A percentile compares a stretch with the other conserved stretches of the same genome.
These are phyloP conservation scores for Limenitis camilla DNA, from an alignment of 2,888 invertebrate genomes.

Conservation along the genomic window DNA sequence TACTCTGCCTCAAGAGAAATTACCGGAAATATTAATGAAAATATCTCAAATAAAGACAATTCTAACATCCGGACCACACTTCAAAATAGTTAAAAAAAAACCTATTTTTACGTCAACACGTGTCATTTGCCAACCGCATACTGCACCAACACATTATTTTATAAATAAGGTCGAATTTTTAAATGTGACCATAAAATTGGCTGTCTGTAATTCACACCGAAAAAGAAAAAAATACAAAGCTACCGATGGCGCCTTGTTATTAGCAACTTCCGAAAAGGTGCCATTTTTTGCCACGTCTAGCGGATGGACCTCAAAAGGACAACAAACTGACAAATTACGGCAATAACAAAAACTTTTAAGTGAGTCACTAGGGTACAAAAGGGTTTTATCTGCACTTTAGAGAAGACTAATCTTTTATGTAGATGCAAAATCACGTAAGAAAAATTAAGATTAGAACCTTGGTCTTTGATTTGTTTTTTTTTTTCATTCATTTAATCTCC, in stretches of 20 bases:
- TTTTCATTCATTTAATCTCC: too few relatives aligned
- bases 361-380: conserved; percentile 42
- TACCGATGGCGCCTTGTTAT: conserved; percentile 69
- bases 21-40: too few relatives aligned
- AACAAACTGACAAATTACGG: conserved; percentile 67
- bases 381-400: conserved; percentile 35
- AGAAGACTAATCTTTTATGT: not conserved
- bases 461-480: too few relatives aligned
- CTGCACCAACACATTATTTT: conserved; percentile 28
- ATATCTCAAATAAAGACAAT: conserved; percentile 53
- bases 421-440: not conserved
- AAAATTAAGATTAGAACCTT: not conserved
- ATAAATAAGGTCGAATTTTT: not conserved
- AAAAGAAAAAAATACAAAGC: conserved; percentile 60
- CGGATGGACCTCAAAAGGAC: conserved; percentile 55
- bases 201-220: conserved; percentile 23
- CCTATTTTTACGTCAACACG: conserved; percentile 37
- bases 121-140: conserved; percentile 49
- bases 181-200: conserved; percentile 5
- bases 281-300: conserved; percentile 54
- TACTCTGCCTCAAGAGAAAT: too few relatives aligned
- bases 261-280: conserved; percentile 67
- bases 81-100: too few relatives aligned
- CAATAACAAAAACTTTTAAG: conserved; percentile 48
- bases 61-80: conserved; percentile 67